A percentile compares a stretch with the other conserved stretches of the same genome.
These are phyloP conservation scores for Crepidodera aurea DNA, from an alignment of 2,888 invertebrate species.

Conservation along the genomic window DNA sequence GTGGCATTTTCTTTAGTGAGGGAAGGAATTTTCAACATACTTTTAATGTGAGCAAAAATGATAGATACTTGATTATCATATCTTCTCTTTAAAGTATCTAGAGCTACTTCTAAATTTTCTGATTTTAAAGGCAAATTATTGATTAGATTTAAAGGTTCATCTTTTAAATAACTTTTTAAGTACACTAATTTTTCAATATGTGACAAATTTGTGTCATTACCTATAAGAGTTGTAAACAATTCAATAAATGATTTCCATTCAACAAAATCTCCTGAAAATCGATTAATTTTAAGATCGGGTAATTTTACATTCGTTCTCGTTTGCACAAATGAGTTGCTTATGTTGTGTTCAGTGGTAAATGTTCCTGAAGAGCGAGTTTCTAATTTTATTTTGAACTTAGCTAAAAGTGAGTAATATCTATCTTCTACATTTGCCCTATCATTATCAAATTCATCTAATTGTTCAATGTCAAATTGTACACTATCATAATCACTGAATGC, in stretches of 20 bases:
- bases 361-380: too few relatives aligned
- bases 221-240: not conserved
- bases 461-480: not conserved
- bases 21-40: not conserved
- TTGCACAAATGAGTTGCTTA: too few relatives aligned
- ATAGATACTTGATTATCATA: not conserved
- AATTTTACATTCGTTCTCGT: not conserved
- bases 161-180: not conserved
- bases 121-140: not conserved
- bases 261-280: not conserved
- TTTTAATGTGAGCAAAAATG: not conserved
- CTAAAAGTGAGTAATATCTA: too few relatives aligned
- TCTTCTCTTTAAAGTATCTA: not conserved
- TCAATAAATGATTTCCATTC: not conserved
- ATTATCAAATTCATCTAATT: not conserved
- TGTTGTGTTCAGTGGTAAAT: too few relatives aligned
- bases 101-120: not conserved
- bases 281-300: not conserved
- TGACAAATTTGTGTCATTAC: not conserved
- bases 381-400: too few relatives aligned
- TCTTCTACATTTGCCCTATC: too few relatives aligned
- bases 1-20: not conserved
- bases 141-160: not conserved
- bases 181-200: not conserved
- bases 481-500: not conserved